Evolutionary conservation across 2,888 invertebrate species (phyloP), one percentile per base, ranked within the genome.

Genomic region (Lycia hirtaria): DNA sequence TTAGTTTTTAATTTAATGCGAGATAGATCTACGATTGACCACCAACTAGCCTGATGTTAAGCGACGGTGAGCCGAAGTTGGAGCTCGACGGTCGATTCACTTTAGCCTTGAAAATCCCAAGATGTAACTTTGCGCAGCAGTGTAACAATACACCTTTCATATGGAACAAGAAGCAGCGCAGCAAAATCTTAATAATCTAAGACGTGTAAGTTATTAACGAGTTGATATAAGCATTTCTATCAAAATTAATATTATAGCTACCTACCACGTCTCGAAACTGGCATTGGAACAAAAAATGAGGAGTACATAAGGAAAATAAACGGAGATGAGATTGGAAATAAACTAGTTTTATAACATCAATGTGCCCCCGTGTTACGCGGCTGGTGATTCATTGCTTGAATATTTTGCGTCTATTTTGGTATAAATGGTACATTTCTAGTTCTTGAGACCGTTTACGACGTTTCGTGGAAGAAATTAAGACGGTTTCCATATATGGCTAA

Each of bases 311-410:
- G 47, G 47, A 47, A 35, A 47, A 47, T 47, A 47, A 47, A 47
- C 26, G 7, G 33, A 47, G 47, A 35, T 47, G 35, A 47, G 47
- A 47, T 47, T 47, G 24, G 24, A 47, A 47, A 47, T 37, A 44
- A 44, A 44, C 55, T 49, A 44, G 49, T 56, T 56, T 19, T 24
- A 44, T n/a, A 37, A 24, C 41, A 40, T 48, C 15, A 43, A 30
- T 49, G 15, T 44, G 56, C 56, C 50, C 38, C 56, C 22, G 56
- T 38, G 56, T 45, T 56, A 50, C 56, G 50, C 56, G 24, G 15
- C 49, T n/a, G 20, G 33, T 56, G 56, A 56, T 26, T 56, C 50
- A 45, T 50, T 24, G 9, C 47, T 26, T 10, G 15, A 19, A 32
- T 45, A 45, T 56, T 45, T 44, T 45, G 50, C 26, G 26, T 26